Evolutionary conservation across 2,888 invertebrate genomes (phyloP).

Genomic region (Eupeodes luniger): DNA sequence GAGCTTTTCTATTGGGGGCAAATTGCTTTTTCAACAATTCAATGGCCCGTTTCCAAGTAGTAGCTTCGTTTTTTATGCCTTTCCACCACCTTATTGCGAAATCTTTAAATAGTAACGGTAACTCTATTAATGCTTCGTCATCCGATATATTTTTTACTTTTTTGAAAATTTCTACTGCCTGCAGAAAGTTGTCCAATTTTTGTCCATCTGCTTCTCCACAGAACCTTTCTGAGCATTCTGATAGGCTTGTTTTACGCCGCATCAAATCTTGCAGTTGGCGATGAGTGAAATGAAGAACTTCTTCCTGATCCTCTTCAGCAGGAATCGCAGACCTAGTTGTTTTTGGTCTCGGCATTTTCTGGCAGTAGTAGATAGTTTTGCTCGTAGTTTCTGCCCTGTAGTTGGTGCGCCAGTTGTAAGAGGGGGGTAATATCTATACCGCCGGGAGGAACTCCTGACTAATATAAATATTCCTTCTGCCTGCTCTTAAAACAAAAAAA

Average conservation of each 20-base stretch:
- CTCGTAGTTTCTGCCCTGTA: background rate
- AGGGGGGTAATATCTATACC: background rate
- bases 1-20: background rate
- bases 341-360: too few relatives aligned
- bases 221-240: background rate
- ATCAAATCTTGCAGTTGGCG: background rate
- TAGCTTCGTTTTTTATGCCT: background rate
- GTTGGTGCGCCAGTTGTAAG: background rate
- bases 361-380: background rate
- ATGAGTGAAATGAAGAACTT: background rate
- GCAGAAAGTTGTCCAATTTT: constrained; percentile 9
- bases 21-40: constrained; percentile 1
- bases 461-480: too few relatives aligned
- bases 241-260: background rate
- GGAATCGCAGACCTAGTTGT: too few relatives aligned
- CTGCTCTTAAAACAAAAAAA: too few relatives aligned
- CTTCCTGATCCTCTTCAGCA: too few relatives aligned
- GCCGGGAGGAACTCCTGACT: background rate
- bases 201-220: background rate
- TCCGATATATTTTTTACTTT: constrained; percentile 3
- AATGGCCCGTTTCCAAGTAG: constrained; percentile 4
- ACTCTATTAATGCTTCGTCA: background rate
- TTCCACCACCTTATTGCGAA: constrained; percentile 7
- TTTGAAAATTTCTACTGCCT: background rate
- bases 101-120: background rate